Base-by-base conservation (phyloP, 2,888 invertebrate species). In the Eristalis arbustorum region DNA sequence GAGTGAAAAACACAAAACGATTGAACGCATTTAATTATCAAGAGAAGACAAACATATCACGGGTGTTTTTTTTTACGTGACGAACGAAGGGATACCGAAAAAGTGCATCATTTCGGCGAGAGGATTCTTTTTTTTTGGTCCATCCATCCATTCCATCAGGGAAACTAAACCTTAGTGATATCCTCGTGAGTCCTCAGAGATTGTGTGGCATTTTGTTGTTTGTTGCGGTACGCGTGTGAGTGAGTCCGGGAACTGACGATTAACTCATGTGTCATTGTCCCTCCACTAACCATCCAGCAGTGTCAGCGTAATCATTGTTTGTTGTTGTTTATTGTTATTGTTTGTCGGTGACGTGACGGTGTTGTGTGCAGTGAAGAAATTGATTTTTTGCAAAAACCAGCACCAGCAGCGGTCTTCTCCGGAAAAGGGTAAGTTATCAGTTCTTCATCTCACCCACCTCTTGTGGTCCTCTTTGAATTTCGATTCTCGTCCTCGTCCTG, bases 241-340 rank as follows among this genome's bases (percentile, higher is more conserved):
- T 5, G n/a, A 3, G 37, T 31, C 57, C 57, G 68, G 72, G 83
- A 57, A 37, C 28, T 11, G 37, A 18, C 79, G 83, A 87, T 83
- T 87, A 87, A 83, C 78, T 78, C 63, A 72, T 78, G 83, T 83
- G 87, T 87, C 87, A 83, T 83, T 87, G 87, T 87, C 83, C 83
- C 87, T n/a, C n/a, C n/a, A n/a, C n/a, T 87, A 83, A 71, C 83
- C 72, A 49, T 49, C 49, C 4, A n/a, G 5, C 49, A 49, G 37
- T 28, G 23, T 28, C 73, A 74, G 40, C 34, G 59, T 49, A 78
- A 68, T 64, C 49, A 25, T 64, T 87, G 61, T 64, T 66, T 61
- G 31, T 63, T 61, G 40, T 71, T 71, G 62, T 82, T 76, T 71
- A 22, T 75, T 71, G 31, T 75, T 56, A 64, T 85, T 61, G 42